Base-by-base conservation (phyloP, 2,797 vertebrate genomes). In the Triplophysa yarkandensis region DNA sequence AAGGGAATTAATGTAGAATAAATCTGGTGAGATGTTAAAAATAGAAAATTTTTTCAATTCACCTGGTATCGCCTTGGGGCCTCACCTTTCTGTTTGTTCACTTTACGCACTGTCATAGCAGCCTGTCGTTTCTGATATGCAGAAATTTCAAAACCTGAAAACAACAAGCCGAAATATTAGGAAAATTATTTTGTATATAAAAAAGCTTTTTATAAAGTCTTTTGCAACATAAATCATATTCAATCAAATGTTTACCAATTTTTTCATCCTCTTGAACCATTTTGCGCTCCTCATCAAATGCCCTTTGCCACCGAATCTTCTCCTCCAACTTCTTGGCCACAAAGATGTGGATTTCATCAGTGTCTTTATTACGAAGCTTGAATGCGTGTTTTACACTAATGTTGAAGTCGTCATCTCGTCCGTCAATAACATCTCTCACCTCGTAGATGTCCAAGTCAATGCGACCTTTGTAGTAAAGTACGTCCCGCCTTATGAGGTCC, bases 231-330 rank as follows among this genome's bases (percentile, higher is more conserved):
- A 30, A 6, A 28, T 17, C 17, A 28, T 19, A 58, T 2, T 34
- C 28, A 68, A 39, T 27, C 6, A 36, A 63, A 44, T 50, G 13
- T 11, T 11, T 72, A 94, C 94, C 94, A 80, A 95, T 95, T 90
- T 95, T 95, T 89, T 94, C 93, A 86, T 95, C 94, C 87, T 95
- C 94, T 79, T 93, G 93, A 82, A 95, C 94, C 93, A 95, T 95
- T 88, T 93, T 95, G 80, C 94, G 90, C 64, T 95, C 94, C 86
- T 95, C 94, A 80, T 93, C 90, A 83, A 95, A 94, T 83, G 94
- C 94, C 88, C 93, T 92, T 63, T 94, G 90, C 94, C 94, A 95
- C 67, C 93, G 90, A 68, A 94, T 88, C 82, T 95, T 95, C 84
- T 95, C 94, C 78, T 95, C 94, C 80, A 93, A 84, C 83, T 95